Evolutionary conservation across 2,888 invertebrate species (phyloP), one percentile per base, ranked within the genome.

Genomic region (Augochlorella aurata): DNA sequence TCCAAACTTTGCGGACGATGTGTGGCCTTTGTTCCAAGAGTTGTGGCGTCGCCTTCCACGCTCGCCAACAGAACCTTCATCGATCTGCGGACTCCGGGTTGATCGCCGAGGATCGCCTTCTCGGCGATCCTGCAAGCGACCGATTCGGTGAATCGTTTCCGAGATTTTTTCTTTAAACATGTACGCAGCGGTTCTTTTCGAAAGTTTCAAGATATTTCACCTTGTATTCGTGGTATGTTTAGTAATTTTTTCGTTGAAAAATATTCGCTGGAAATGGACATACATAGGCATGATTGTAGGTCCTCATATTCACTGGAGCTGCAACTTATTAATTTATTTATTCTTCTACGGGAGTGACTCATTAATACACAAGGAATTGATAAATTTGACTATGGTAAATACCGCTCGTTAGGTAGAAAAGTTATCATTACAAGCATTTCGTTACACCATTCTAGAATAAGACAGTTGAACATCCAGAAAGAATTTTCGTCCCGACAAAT

Each of bases 1-100:
- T 45, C 50, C 66, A 45, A 24, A 66, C 49, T 74, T 67, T 52
- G 21, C 9, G 52, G 50, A 70, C 45, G 66, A n/a, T 66, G 63
- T 63, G 63, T 21, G 66, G 66, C 45, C 44, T 66, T 66, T 66
- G 66, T 66, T 45, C 21, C n/a, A n/a, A 45, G 21, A 21, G 45
- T 66, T 66, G 66, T 21, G 66, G 66, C 66, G 45, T 21, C 66
- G 18, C 44, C 66, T 21, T 45, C 66, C 66, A 66, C 66, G 14
- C 66, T 66, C 66, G 45, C 66, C 66, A 21, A 44, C 45, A 45
- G 66, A 66, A 45, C n/a, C 45, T 14, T 45, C 66, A 66, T 66
- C 66, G 38, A 45, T 66, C 66, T 21, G n/a, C 45, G 45, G 12
- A 21, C n/a, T 8, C n/a, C 45, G 5, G 45, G 21, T 21, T 45